A percentile compares a stretch with the other conserved stretches of the same genome.
These are phyloP conservation scores for Diaperis boleti DNA, from an alignment of 2,888 invertebrate genomes.

Conservation along the genomic window DNA sequence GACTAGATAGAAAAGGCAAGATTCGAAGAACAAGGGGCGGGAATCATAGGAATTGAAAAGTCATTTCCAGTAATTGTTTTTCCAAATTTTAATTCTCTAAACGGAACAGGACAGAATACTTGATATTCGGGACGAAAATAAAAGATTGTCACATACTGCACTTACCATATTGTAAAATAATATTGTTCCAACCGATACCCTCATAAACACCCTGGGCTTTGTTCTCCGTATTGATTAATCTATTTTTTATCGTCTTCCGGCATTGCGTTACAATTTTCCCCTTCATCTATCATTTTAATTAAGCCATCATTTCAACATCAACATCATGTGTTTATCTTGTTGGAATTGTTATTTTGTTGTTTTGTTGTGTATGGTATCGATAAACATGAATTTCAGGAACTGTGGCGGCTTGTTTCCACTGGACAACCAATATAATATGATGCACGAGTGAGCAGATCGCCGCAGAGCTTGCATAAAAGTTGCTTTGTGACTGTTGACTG, in stretches of 20 bases:
- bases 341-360: background rate
- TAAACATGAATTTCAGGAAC: slow-evolving; percentile 21
- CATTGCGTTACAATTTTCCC: background rate
- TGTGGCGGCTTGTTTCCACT: background rate
- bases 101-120: no score
- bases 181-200: no score
- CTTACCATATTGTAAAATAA: background rate
- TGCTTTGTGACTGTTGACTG: background rate
- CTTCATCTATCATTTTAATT: background rate
- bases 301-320: background rate
- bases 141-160: no score
- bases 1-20: no score
- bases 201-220: no score
- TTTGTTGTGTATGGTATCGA: slow-evolving; percentile 10
- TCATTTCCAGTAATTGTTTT: no score
- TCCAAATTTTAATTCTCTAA: no score
- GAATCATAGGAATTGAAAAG: no score
- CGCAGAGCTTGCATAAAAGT: background rate
- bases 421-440: slow-evolving; percentile 9
- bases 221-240: background rate
- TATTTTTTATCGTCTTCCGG: background rate
- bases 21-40: no score
- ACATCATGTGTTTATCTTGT: slow-evolving; percentile 13
- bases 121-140: no score
- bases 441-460: background rate